A percentile compares a stretch with the other conserved stretches of the same genome.
These are phyloP conservation scores for Antheraea yamamai DNA, from an alignment of 2,888 invertebrate species.

Conservation along the genomic window DNA sequence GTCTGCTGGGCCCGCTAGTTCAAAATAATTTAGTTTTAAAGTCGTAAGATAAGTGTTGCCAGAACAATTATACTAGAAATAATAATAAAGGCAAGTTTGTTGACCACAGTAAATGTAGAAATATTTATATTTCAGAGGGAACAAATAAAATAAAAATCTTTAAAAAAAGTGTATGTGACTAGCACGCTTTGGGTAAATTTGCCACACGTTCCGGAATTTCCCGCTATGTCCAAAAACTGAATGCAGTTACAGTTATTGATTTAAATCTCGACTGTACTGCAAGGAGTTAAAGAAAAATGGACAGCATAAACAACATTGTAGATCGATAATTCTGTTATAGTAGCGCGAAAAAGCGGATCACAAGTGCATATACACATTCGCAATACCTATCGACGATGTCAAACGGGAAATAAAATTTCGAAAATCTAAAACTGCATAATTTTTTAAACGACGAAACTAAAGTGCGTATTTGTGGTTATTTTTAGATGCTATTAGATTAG, in stretches of 20 bases:
- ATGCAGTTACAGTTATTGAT: not conserved
- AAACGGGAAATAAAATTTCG: slow-evolving; percentile 48
- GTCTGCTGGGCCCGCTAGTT: too few species aligned
- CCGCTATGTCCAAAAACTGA: slow-evolving; percentile 16
- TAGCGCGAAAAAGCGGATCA: slow-evolving; percentile 54
- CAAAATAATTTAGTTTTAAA: too few species aligned
- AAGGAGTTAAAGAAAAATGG: slow-evolving; percentile 22
- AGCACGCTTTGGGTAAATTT: slow-evolving; percentile 26
- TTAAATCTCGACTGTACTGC: slow-evolving; percentile 31
- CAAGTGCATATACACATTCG: slow-evolving; percentile 44
- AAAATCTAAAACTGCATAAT: slow-evolving; percentile 33
- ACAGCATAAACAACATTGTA: slow-evolving; percentile 30
- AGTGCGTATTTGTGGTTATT: not conserved
- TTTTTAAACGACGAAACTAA: not conserved
- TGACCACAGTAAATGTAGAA: not conserved
- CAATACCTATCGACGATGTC: slow-evolving; percentile 50
- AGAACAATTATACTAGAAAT: not conserved
- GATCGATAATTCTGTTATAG: slow-evolving; percentile 51
- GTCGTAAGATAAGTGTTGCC: not conserved
- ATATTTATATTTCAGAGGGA: not conserved
- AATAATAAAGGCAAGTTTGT: not conserved
- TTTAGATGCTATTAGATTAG: too few species aligned
- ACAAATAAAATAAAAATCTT: not conserved
- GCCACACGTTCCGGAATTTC: slow-evolving; percentile 38
- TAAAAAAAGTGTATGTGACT: not conserved